Percentiles rank a stretch among this genome's conserved stretches.
Conservation (phyloP, 2,888 invertebrate species). For the Cyaniris semiargus region DNA sequence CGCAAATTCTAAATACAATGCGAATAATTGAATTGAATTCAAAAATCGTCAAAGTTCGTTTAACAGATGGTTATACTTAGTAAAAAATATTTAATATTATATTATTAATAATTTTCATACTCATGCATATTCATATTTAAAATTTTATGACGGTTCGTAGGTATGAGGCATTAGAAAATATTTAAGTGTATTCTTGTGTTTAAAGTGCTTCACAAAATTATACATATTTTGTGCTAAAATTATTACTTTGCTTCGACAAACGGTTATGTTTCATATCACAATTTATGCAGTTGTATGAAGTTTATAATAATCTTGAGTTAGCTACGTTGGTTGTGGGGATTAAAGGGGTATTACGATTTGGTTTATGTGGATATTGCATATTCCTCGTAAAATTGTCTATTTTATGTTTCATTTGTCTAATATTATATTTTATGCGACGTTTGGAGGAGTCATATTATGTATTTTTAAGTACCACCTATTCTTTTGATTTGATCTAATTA, state of each 20-base stretch:
- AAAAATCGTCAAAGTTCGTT: slow-evolving; percentile 21
- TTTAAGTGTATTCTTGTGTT: slow-evolving; percentile 5
- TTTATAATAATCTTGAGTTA: slow-evolving; percentile 8
- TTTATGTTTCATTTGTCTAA: background rate
- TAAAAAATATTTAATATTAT: too few relatives aligned
- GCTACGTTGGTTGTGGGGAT: background rate
- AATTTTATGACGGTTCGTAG: background rate
- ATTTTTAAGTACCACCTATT: background rate
- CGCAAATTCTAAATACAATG: background rate
- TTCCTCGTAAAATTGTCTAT: slow-evolving; percentile 3
- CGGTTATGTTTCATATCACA: background rate
- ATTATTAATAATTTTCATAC: background rate
- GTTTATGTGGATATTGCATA: background rate
- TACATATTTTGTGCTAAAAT: background rate
- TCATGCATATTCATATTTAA: slow-evolving; percentile 19
- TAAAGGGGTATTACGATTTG: slow-evolving; percentile 1
- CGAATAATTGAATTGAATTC: slow-evolving; percentile 5
- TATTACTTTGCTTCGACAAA: background rate
- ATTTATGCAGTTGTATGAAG: slow-evolving; percentile 5
- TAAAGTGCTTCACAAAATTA: background rate
- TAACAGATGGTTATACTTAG: slow-evolving; percentile 4
- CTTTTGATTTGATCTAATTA: background rate
- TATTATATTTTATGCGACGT: background rate
- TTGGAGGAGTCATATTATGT: background rate
- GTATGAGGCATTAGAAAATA: slow-evolving; percentile 20